Evolutionary conservation across 64 coral and sea anemone genomes (phyloP).

Genomic region (Montipora foliosa): DNA sequence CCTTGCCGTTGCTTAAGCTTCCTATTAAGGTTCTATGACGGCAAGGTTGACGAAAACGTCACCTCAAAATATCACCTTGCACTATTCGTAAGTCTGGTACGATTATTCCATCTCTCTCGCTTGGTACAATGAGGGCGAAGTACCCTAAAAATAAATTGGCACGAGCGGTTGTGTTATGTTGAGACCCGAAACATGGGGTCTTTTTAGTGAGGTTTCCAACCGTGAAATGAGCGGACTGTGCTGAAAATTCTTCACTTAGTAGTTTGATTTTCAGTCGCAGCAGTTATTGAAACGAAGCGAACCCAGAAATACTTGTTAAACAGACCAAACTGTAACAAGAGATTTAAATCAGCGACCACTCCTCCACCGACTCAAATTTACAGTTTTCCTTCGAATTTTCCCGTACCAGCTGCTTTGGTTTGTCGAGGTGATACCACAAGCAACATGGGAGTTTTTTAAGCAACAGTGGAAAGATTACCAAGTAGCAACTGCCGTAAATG

Average conservation of each 20-base stretch:
- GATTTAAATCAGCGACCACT: neutral
- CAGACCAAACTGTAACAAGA: neutral
- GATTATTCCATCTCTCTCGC: too few relatives aligned
- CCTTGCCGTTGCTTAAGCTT: too few relatives aligned
- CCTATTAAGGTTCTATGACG: too few relatives aligned
- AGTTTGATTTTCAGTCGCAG: neutral
- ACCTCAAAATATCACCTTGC: too few relatives aligned
- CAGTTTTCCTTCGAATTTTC: conserved; percentile 15
- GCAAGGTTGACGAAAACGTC: too few relatives aligned
- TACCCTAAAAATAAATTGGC: too few relatives aligned
- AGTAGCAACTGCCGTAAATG: conserved; percentile 54
- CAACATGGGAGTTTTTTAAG: conserved; percentile 64
- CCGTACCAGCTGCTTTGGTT: conserved; percentile 27
- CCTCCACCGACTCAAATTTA: neutral
- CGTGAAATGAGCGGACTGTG: neutral
- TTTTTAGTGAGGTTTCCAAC: neutral
- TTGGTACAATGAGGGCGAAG: too few relatives aligned
- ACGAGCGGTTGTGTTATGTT: too few relatives aligned
- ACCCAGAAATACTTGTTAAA: neutral
- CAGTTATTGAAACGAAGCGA: too few relatives aligned
- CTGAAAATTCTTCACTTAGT: neutral
- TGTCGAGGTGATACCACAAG: conserved; percentile 51
- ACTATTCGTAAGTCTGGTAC: too few relatives aligned
- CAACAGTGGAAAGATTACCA: conserved; percentile 72
- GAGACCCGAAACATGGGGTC: neutral